These are phyloP conservation scores for Beris chalybata DNA, from an alignment of 2,888 invertebrate species.

Conservation along the genomic window DNA sequence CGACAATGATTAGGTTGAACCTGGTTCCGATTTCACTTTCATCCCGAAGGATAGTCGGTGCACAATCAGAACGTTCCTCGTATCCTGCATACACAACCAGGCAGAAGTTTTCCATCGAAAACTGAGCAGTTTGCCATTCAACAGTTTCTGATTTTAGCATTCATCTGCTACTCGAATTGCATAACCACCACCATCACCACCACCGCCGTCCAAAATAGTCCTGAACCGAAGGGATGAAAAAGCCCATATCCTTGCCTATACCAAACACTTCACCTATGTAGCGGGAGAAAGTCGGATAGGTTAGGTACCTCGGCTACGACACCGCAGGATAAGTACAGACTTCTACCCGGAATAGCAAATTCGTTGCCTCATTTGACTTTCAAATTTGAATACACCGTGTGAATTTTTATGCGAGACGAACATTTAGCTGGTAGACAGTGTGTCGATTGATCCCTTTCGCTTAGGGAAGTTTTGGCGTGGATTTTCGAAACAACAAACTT, in stretches of 20 bases:
- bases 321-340: constrained; percentile 25
- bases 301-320: neutral
- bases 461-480: too few relatives aligned
- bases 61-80: constrained; percentile 33
- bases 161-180: constrained; percentile 38
- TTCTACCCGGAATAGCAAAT: constrained; percentile 31
- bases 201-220: neutral
- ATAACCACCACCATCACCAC: constrained; percentile 21
- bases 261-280: too few relatives aligned
- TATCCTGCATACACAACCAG: constrained; percentile 35
- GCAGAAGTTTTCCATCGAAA: constrained; percentile 24
- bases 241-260: neutral
- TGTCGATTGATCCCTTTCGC: too few relatives aligned
- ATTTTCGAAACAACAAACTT: too few relatives aligned
- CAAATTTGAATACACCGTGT: constrained; percentile 32
- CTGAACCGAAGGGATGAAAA: constrained; percentile 14
- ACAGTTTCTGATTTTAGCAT: constrained; percentile 37
- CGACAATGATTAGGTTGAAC: too few relatives aligned
- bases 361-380: constrained; percentile 38
- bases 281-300: neutral
- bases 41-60: constrained; percentile 14
- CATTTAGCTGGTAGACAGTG: too few relatives aligned
- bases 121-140: constrained; percentile 36
- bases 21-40: too few relatives aligned
- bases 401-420: constrained; percentile 10